Base-by-base conservation (phyloP, 1,140 invertebrate species). In the Drosophila nigromelanica region DNA sequence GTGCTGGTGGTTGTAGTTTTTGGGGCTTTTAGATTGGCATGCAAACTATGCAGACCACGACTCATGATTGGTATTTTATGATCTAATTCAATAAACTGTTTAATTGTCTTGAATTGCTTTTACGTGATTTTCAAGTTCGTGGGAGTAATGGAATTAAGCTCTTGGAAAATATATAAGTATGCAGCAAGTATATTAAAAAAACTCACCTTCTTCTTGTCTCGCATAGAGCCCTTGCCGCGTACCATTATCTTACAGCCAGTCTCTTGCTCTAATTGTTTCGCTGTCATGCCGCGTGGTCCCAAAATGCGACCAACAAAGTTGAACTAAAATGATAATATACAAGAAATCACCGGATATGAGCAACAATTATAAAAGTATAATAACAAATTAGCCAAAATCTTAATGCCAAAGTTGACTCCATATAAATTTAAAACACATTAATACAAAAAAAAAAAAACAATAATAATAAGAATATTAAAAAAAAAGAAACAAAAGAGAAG, bases 181-280 rank as follows among this genome's bases (percentile, higher is more conserved):
- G 18, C 12, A 45, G 18, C 12, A 45, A 11, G 8, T 48, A 48
- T 27, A 54, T 37, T 10, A 0, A 11, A 3, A 30, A 6, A 47
- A 74, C 93, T 94, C 94, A 99, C 98, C 97, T 99, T 99, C 93
- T 98, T 98, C 94, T 99, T 99, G 92, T 99, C 99, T 92, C 99
- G 95, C 99, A 99, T 99, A 42, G 98, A 99, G n/a, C 99, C 99
- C 93, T 99, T 98, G 87, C 99, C 99, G 93, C 99, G 95, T 69
- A 99, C 98, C 99, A 99, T 99, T 82, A 99, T 99, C 95, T 99
- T 99, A 93, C 99, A 99, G 85, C 98, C 98, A 83, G 99, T 99
- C 94, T 99, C 98, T 93, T 99, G 97, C 94, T 99, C 99, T 91
- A 99, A 93, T 93, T 99, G 98, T 93, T 99, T 99, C 24, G 99